phyloP scores from a whole-genome alignment of 2,888 invertebrate genomes.

The Xanthorhoe spadicearia region DNA sequence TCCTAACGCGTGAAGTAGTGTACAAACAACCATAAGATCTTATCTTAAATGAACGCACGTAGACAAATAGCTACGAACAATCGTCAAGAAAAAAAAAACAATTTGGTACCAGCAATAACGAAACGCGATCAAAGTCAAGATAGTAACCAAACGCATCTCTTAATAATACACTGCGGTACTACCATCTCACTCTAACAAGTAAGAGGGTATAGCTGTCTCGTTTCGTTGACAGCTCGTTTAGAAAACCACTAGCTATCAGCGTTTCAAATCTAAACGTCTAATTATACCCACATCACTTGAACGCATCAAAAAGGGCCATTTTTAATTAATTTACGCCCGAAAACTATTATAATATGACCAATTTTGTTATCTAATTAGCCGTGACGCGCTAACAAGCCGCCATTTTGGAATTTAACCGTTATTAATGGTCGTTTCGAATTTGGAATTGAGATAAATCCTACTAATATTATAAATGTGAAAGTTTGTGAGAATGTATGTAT shows the following conservation, averaged over 20 bases:
- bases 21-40: conserved; percentile 67
- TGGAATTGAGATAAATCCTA: conserved; percentile 71
- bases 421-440: conserved; percentile 63
- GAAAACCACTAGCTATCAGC: conserved; percentile 73
- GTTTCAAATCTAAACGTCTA: conserved; percentile 80
- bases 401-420: conserved; percentile 70
- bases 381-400: conserved; percentile 78
- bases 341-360: conserved; percentile 82
- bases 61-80: conserved; percentile 84
- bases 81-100: conserved; percentile 80
- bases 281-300: conserved; percentile 83
- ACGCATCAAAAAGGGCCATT: conserved; percentile 77
- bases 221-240: conserved; percentile 76
- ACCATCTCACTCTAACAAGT: conserved; percentile 55
- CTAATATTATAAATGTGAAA: too few species aligned
- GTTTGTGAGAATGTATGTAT: too few species aligned
- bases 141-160: conserved; percentile 78
- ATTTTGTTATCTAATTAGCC: conserved; percentile 83
- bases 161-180: conserved; percentile 69
- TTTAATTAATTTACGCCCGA: conserved; percentile 82
- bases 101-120: conserved; percentile 81
- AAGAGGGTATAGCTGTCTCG: conserved; percentile 49
- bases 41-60: conserved; percentile 71
- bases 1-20: conserved; percentile 66
- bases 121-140: conserved; percentile 74